These are phyloP conservation scores for Periophthalmodon schlosseri DNA, from an alignment of 2,113 vertebrate genomes.

Conservation along the genomic window DNA sequence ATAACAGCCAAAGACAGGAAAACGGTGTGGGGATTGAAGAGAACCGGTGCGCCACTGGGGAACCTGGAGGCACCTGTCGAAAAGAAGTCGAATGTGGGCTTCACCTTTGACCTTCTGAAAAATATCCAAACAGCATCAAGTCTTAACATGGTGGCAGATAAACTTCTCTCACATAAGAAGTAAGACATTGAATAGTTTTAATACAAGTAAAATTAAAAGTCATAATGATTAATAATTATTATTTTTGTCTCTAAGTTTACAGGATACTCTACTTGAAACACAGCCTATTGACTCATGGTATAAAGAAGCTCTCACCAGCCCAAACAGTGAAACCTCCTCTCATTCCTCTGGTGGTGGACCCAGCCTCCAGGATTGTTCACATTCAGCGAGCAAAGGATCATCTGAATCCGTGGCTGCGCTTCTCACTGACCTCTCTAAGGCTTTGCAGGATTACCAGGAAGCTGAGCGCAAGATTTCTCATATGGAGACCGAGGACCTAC, in stretches of 20 bases:
- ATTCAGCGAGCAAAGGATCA: constrained; percentile 53
- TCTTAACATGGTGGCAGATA: constrained; percentile 57
- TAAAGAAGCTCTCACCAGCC: constrained; percentile 52
- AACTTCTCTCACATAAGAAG: constrained; percentile 75
- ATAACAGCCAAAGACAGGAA: constrained; percentile 60
- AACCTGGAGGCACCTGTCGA: constrained; percentile 64
- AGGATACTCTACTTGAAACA: constrained; percentile 52
- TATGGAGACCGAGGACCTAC: constrained; percentile 79
- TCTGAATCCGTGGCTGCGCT: constrained; percentile 76
- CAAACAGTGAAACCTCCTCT: constrained; percentile 41
- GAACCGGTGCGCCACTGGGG: constrained; percentile 63
- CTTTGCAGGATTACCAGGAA: constrained; percentile 87
- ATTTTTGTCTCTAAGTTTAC: constrained; percentile 43
- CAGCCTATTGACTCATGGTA: constrained; percentile 69
- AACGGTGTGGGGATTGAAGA: constrained; percentile 68
- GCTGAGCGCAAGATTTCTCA: constrained; percentile 86
- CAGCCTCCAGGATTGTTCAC: constrained; percentile 42
- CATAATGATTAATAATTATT: background rate
- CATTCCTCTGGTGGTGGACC: constrained; percentile 23
- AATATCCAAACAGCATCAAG: constrained; percentile 63
- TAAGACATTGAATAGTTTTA: constrained; percentile 45
- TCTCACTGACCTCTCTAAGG: constrained; percentile 86
- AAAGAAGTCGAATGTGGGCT: constrained; percentile 76
- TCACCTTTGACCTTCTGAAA: constrained; percentile 73
- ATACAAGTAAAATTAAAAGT: background rate